Evolutionary conservation across 2,797 vertebrate genomes (phyloP), one percentile per base, ranked within the genome.

Genomic region (Oreortyx pictus): DNA sequence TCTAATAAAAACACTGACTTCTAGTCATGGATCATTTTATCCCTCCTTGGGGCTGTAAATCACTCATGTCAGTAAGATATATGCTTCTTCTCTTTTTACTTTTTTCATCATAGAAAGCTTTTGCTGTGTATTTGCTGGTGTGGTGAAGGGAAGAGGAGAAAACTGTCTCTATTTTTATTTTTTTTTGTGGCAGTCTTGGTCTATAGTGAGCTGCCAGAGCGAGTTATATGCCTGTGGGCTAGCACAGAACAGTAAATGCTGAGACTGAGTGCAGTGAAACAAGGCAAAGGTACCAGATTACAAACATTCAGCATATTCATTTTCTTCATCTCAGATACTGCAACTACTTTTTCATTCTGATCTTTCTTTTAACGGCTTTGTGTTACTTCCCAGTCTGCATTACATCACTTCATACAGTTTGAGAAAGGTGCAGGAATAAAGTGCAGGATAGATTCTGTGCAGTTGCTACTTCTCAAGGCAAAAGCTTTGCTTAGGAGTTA

Each of bases 21-120:
- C 22, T 82, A 96, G 86, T 90, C 93, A 94, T 94, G 91, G 91
- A 93, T 94, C 82, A 89, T 94, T 96, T 93, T 93, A 52, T 95
- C 5, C 5, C 27, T 94, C 59, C 93, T 94, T 44, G 33, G 73
- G 70, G 87, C 66, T 92, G 82, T 93, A 95, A 95, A 95, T 95
- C 92, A 86, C 80, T 93, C 60, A n/a, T 79, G 82, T 91, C 91
- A 94, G 60, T 49, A 70, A 85, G 67, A 95, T 86, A 67, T 22
- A 86, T 61, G 71, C 15, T 76, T 82, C 86, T 90, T 7, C 31
- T 54, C 16, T 11, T 86, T 73, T 67, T 61, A 33, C 7, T 61
- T 72, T 61, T 86, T 86, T 61, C 84, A 29, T 75, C 56, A 17
- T 35, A 43, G 70, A 66, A 87, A 60, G 31, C 82, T 82, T 44